Conservation (phyloP, 1,140 invertebrate species). For the Anastatus disparis region DNA sequence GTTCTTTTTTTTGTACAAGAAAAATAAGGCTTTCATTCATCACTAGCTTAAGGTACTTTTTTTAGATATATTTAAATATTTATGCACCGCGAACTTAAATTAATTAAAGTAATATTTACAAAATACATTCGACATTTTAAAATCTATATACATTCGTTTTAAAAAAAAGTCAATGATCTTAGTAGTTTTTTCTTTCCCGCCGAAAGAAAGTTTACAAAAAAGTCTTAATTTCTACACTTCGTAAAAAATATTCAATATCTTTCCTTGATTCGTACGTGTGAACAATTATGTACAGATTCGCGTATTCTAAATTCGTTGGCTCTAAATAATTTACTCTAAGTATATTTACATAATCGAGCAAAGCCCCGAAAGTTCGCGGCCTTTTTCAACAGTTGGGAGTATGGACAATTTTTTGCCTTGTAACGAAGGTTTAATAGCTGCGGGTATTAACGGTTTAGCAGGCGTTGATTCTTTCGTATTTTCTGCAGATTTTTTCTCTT, state of each 20-base stretch:
- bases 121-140: conserved; percentile 15
- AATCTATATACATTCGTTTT: conserved; percentile 31
- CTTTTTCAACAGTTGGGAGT: conserved; percentile 77
- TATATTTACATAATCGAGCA: conserved; percentile 86
- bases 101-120: conserved; percentile 38
- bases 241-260: too few relatives aligned
- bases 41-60: neutral
- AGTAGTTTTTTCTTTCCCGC: neutral
- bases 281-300: too few relatives aligned
- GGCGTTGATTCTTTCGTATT: conserved; percentile 55
- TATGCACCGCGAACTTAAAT: too few relatives aligned
- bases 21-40: conserved; percentile 18
- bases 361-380: conserved; percentile 81
- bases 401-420: conserved; percentile 75
- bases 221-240: neutral
- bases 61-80: neutral
- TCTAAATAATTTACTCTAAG: too few relatives aligned
- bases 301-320: neutral
- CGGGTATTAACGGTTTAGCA: conserved; percentile 60
- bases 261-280: too few relatives aligned
- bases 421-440: conserved; percentile 75
- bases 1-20: conserved; percentile 17
- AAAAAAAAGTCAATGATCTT: conserved; percentile 17
- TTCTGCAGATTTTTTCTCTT: conserved; percentile 52
- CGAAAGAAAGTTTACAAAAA: neutral